Base-by-base conservation (phyloP, 2,888 invertebrate species). In the Drosophila merina region DNA sequence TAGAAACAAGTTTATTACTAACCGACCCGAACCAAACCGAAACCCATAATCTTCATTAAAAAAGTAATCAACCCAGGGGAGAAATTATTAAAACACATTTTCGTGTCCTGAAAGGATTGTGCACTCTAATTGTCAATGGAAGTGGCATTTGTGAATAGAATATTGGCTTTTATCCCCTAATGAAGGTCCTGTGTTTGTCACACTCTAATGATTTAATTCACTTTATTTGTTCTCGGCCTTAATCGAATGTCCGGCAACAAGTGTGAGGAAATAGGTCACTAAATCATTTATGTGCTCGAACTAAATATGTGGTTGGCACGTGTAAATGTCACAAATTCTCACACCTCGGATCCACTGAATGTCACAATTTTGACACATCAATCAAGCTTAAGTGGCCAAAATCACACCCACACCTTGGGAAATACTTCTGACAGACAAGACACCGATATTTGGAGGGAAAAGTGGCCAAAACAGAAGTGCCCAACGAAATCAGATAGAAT, bases 301-400 rank as follows among this genome's bases (percentile, higher is more conserved):
- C 57, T 48, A 40, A 60, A 60, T 57, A 48, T 49, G 49, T 42
- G 45, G 30, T 30, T 57, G 68, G 42, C 69, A 55, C 69, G 59
- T 59, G 69, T 69, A 59, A 70, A 47, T 59, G 59, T 59, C 69
- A 59, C 42, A 30, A 36, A 40, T 50, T 55, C 69, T 36, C 47
- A 33, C 69, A 56, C 56, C 67, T 28, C 36, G 8, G 10, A 14
- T 7, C 44, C 50, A 40, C 54, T 45, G 48, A 66, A 57, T 59
- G 67, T 54, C 70, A 74, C 71, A 45, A 44, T 67, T 74, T 75
- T 68, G 47, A 67, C 57, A 64, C 52, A 68, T 76, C 76, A 74
- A 78, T 82, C 73, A 79, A 62, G 64, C 51, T 75, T 62, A 74
- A 74, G 69, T 77, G 67, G 50, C 67, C 42, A 33, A 64, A 59